These are phyloP conservation scores for Marmota flaviventris DNA, from an alignment of 2,113 vertebrate genomes.

Conservation along the genomic window DNA sequence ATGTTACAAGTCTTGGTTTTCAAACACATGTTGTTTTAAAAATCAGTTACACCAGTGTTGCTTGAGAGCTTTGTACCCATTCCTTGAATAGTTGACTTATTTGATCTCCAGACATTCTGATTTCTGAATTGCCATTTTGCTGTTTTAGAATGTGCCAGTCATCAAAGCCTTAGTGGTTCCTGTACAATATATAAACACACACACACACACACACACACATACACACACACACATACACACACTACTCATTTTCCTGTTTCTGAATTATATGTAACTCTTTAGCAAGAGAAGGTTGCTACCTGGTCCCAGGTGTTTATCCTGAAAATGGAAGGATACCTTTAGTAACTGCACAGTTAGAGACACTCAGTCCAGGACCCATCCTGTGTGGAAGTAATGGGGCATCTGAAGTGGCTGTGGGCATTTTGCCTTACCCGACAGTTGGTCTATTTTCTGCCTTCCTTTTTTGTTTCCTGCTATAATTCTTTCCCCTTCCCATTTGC, in stretches of 20 bases:
- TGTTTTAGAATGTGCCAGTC: background rate
- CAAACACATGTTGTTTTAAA: background rate
- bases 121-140: background rate
- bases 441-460: background rate
- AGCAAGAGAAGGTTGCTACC: background rate
- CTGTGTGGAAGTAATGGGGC: background rate
- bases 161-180: background rate
- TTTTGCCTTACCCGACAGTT: background rate
- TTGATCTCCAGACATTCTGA: slow-evolving; percentile 8
- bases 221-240: background rate
- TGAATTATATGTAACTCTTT: background rate
- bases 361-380: background rate
- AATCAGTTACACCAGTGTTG: background rate
- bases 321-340: background rate
- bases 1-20: background rate
- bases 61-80: background rate
- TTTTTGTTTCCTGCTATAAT: background rate
- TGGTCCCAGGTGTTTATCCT: background rate
- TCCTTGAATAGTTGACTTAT: background rate
- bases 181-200: background rate
- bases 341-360: background rate
- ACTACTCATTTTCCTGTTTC: background rate
- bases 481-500: background rate
- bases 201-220: too few species aligned
- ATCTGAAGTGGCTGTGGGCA: background rate